A percentile compares a stretch with the other conserved stretches of the same genome.
phyloP scores from a whole-genome alignment of 2,888 invertebrate species.

The Marronus borbonicus region DNA sequence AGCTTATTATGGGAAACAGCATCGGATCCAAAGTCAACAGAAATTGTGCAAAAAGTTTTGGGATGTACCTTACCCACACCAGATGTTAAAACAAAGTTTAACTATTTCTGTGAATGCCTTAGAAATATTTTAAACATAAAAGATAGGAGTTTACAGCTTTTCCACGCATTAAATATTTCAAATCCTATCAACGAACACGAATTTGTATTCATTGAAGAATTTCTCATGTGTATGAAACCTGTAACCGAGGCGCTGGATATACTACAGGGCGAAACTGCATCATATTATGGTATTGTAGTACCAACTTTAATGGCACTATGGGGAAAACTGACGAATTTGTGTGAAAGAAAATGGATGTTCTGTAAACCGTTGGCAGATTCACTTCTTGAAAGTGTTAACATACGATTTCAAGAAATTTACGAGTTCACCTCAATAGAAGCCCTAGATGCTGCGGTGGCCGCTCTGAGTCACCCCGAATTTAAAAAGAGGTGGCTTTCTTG shows the following conservation, averaged over 20 bases:
- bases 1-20: conserved; percentile 24
- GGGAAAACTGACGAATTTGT: background rate
- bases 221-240: background rate
- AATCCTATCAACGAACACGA: conserved; percentile 9
- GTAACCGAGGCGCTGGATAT: conserved; percentile 8
- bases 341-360: background rate
- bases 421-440: background rate
- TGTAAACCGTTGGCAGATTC: background rate
- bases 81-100: conserved; percentile 1
- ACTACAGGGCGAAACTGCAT: conserved; percentile 5
- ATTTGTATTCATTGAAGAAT: conserved; percentile 23
- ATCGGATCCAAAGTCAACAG: conserved; percentile 19
- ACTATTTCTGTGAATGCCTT: conserved; percentile 25
- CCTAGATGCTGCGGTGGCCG: conserved; percentile 10
- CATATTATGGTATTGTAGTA: conserved; percentile 24
- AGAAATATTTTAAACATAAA: conserved; percentile 9
- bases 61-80: conserved; percentile 15
- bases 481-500: conserved; percentile 21
- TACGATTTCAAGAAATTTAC: conserved; percentile 1
- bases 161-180: background rate
- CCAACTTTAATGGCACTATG: conserved; percentile 26
- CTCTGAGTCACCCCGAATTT: conserved; percentile 2
- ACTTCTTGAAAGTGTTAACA: background rate
- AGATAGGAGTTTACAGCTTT: conserved; percentile 14
- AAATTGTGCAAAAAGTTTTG: conserved; percentile 21